Base-by-base conservation (phyloP, 2,888 invertebrate species). In the Therioaphis trifolii region DNA sequence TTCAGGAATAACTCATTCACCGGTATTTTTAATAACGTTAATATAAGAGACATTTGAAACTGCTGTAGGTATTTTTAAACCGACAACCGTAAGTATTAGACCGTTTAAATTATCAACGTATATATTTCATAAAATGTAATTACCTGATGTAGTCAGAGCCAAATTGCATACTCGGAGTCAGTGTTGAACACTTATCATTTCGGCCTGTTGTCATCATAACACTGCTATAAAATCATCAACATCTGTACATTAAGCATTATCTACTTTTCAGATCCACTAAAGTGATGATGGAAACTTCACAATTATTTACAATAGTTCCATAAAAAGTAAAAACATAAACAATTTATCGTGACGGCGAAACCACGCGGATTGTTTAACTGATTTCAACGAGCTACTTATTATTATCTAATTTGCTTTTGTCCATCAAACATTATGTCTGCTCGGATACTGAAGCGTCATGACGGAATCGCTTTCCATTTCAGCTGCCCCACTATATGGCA, bases 391-490 rank as follows among this genome's bases (percentile, higher is more conserved):
- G 27, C 46, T 46, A 24, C 15, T 27, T 24, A 24, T 21, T 61
- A 27, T 82, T 82, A 82, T 72, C 52, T 74, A 82, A 82, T 74
- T 82, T 49, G 71, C 27, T 72, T 74, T 82, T 82, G 82, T 82
- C 82, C 63, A 63, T 72, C 82, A 66, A 82, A 72, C 82, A 52
- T 74, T 82, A 74, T 82, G 82, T 82, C 82, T 66, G 66, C 63
- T 74, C 82, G 74, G 74, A 82, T 82, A 82, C 82, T 82, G 82
- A 82, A 82, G 74, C 74, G 82, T 74, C 74, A 63, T 61, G 82
- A 43, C 63, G 40, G 63, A 82, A 82, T 82, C 82, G 72, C 82
- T 82, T 82, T 82, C 82, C 82, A 72, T 82, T 82, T 82, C 82
- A 27, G 63, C 63, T 40, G 74, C 82, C 82, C 82, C 82, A 82